phyloP scores from a whole-genome alignment of 2,797 vertebrate genomes.

The Ibycter americanus region DNA sequence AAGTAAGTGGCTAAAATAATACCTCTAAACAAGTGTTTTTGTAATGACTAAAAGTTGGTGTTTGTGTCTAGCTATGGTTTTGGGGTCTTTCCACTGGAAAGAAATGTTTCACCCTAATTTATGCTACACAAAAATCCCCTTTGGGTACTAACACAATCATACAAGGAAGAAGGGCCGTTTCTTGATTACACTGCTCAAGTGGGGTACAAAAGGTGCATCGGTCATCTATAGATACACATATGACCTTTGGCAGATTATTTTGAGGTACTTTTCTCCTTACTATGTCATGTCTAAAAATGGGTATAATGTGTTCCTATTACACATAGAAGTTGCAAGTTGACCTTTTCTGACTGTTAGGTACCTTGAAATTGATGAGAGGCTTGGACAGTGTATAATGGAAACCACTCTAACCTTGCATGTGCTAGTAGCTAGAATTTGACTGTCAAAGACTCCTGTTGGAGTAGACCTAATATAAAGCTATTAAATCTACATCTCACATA shows the following conservation, averaged over 20 bases:
- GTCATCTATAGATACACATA: background rate
- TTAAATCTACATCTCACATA: background rate
- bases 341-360: background rate
- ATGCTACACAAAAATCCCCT: background rate
- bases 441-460: background rate
- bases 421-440: background rate
- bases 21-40: background rate
- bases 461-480: background rate
- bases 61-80: background rate
- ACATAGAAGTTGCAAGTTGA: background rate
- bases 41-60: background rate
- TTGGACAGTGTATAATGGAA: background rate
- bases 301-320: background rate
- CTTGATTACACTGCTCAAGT: background rate
- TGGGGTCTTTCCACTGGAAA: slow-evolving; percentile 17
- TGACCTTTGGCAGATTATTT: background rate
- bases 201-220: background rate
- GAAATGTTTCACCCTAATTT: background rate
- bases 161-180: background rate
- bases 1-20: background rate
- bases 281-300: background rate
- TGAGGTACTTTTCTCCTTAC: background rate
- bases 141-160: background rate
- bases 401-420: background rate
- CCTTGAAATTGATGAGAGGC: background rate